Conservation (phyloP, 2,888 invertebrate species). For the Hirudinaria manillensis region DNA sequence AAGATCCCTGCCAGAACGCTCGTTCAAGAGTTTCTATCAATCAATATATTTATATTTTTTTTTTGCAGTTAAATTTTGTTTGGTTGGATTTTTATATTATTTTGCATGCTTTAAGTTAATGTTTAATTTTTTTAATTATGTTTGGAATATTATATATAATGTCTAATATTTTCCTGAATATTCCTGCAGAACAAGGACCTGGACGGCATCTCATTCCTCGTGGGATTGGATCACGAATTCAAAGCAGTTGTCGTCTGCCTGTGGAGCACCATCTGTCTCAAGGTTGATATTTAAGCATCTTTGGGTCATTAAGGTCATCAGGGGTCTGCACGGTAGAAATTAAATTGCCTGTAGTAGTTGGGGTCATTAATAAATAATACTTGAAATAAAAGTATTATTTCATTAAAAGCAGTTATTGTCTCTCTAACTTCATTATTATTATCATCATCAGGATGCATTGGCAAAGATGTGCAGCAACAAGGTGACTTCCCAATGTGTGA, state of each 20-base stretch:
- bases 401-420: too few species aligned
- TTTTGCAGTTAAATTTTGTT: too few species aligned
- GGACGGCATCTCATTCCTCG: slow-evolving; percentile 67
- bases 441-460: slow-evolving; percentile 19
- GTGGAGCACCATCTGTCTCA: slow-evolving; percentile 71
- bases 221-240: slow-evolving; percentile 74
- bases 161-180: too few species aligned
- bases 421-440: too few species aligned
- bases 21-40: too few species aligned
- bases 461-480: slow-evolving; percentile 16
- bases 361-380: neutral
- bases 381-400: too few species aligned
- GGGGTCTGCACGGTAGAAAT: neutral
- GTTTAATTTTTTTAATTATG: neutral
- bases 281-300: slow-evolving; percentile 40
- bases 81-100: too few species aligned
- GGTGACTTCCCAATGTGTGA: neutral
- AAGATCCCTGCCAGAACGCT: too few species aligned
- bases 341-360: neutral
- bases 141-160: neutral
- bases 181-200: slow-evolving; percentile 59
- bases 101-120: too few species aligned
- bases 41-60: too few species aligned
- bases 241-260: slow-evolving; percentile 74
- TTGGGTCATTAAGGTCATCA: neutral